phyloP scores from a whole-genome alignment of 35 echinoderm and acorn worm species.

The Lytechinus variegatus region DNA sequence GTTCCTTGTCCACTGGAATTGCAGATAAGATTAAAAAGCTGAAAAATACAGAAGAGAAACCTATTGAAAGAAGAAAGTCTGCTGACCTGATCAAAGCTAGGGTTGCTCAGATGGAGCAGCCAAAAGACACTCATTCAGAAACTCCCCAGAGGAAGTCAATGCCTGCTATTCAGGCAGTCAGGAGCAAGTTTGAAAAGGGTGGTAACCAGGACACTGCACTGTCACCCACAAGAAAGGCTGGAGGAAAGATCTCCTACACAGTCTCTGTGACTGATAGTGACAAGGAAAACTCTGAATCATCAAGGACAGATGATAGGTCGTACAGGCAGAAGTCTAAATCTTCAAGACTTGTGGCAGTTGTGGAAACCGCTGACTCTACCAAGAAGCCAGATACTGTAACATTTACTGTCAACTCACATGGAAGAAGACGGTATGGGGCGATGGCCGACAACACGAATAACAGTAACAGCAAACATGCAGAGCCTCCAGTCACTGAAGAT shows the following conservation, averaged over 20 bases:
- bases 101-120: slow-evolving; percentile 19
- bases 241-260: slow-evolving; percentile 61
- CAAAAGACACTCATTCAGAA: slow-evolving; percentile 18
- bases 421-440: slow-evolving; percentile 16
- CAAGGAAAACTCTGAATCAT: slow-evolving; percentile 57
- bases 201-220: slow-evolving; percentile 21
- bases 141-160: slow-evolving; percentile 69
- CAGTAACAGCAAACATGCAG: slow-evolving; percentile 56
- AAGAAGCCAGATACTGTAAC: slow-evolving; percentile 60
- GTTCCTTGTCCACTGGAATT: slow-evolving; percentile 70
- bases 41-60: slow-evolving; percentile 64
- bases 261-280: slow-evolving; percentile 66
- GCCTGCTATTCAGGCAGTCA: slow-evolving; percentile 70
- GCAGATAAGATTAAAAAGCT: slow-evolving; percentile 80
- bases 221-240: background rate
- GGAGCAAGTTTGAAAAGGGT: slow-evolving; percentile 78
- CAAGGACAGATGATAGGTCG: slow-evolving; percentile 14
- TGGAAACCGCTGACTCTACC: slow-evolving; percentile 51
- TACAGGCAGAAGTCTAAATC: slow-evolving; percentile 49
- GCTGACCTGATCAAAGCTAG: slow-evolving; percentile 47
- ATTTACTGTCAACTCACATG: slow-evolving; percentile 53
- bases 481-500: slow-evolving; percentile 29
- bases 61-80: slow-evolving; percentile 49
- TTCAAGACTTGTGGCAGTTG: slow-evolving; percentile 54
- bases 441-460: slow-evolving; percentile 45